These are phyloP conservation scores for Schizopygopsis pylzovi DNA, from an alignment of 2,797 vertebrate species.

Conservation along the genomic window DNA sequence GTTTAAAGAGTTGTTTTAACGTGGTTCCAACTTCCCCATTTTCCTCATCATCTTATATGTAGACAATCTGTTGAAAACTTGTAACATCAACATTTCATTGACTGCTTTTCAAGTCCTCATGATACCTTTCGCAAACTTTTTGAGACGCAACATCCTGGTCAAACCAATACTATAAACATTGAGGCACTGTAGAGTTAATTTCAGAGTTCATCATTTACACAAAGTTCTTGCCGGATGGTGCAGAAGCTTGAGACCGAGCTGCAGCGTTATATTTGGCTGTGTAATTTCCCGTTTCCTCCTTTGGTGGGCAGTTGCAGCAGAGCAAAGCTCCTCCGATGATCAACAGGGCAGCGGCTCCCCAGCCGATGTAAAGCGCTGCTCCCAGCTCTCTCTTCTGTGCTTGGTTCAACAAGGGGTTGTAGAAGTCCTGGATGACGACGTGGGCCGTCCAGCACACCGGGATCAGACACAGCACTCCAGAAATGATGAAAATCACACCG, in stretches of 20 bases:
- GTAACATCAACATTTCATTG: slow-evolving; percentile 5
- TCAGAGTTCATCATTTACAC: slow-evolving; percentile 75
- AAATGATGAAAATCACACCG: slow-evolving; percentile 82
- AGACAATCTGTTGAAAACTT: not conserved
- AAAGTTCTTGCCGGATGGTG: slow-evolving; percentile 80
- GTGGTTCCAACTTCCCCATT: slow-evolving; percentile 42
- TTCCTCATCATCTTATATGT: not conserved
- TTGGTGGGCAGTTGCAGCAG: slow-evolving; percentile 86
- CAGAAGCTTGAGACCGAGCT: slow-evolving; percentile 75
- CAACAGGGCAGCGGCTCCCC: slow-evolving; percentile 85
- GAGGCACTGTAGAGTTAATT: slow-evolving; percentile 5
- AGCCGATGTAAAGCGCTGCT: slow-evolving; percentile 89
- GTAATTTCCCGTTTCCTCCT: slow-evolving; percentile 73
- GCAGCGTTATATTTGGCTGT: slow-evolving; percentile 82
- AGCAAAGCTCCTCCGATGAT: slow-evolving; percentile 88
- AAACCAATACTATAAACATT: slow-evolving; percentile 43
- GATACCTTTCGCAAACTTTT: slow-evolving; percentile 17
- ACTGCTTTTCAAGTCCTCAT: slow-evolving; percentile 47
- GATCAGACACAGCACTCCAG: slow-evolving; percentile 82
- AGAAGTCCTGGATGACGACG: slow-evolving; percentile 87
- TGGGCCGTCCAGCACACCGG: slow-evolving; percentile 92
- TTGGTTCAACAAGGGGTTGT: slow-evolving; percentile 81
- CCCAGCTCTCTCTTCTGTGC: slow-evolving; percentile 91
- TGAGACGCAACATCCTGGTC: slow-evolving; percentile 30
- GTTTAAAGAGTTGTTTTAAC: not conserved